phyloP scores from a whole-genome alignment of 1,140 invertebrate species.

The Cecropterus lyciades region DNA sequence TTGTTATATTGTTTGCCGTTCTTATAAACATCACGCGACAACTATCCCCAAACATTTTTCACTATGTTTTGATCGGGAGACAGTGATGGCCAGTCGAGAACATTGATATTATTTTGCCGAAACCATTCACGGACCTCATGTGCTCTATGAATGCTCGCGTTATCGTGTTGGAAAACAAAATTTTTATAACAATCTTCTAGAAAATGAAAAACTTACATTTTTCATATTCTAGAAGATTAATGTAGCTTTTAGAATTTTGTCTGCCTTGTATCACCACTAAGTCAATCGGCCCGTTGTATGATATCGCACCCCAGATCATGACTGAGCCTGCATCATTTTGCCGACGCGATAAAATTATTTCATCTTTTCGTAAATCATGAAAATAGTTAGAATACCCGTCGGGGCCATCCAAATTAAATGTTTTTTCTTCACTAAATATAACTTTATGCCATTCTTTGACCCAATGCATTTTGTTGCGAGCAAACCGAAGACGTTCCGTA shows the following conservation, averaged over 20 bases:
- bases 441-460: no score
- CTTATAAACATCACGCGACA: no score
- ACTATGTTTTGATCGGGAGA: constrained; percentile 35
- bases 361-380: constrained; percentile 29
- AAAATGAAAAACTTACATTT: neutral
- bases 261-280: neutral
- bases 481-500: no score
- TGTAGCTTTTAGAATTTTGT: neutral
- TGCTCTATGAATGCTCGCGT: neutral
- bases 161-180: neutral
- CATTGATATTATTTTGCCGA: neutral
- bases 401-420: constrained; percentile 14
- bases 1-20: no score
- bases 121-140: neutral
- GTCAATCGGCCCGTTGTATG: neutral
- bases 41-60: constrained; percentile 37
- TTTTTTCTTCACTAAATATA: neutral
- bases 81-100: constrained; percentile 26
- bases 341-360: constrained; percentile 21
- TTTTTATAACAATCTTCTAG: neutral
- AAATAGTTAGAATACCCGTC: constrained; percentile 34
- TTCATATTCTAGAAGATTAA: neutral
- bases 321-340: neutral
- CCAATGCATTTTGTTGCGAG: no score
- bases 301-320: constrained; percentile 1